Evolutionary conservation across 2,113 vertebrate genomes (phyloP).

Genomic region (Geothlypis trichas): DNA sequence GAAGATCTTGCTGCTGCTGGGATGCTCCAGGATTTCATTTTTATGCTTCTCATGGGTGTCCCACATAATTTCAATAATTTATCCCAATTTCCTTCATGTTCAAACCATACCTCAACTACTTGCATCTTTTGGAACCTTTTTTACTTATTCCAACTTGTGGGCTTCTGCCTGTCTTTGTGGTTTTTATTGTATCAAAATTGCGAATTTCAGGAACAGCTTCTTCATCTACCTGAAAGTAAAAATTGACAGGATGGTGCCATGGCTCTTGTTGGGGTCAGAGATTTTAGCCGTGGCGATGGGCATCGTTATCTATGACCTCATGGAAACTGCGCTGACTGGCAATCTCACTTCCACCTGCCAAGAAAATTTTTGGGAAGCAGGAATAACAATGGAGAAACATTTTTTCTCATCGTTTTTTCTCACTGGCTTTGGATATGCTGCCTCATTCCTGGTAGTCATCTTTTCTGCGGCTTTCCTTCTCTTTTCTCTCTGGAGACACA

Average conservation of each 20-base stretch:
- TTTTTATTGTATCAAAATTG: conserved; percentile 46
- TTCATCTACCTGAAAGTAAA: conserved; percentile 17
- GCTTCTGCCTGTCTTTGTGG: background rate
- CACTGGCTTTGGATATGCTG: fast-evolving
- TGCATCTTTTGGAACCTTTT: too few relatives aligned
- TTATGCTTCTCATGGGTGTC: background rate
- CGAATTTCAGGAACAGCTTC: background rate
- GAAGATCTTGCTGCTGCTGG: background rate
- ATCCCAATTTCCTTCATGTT: fast-evolving
- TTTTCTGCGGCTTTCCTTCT: too few relatives aligned
- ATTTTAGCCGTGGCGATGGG: too few relatives aligned
- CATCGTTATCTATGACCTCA: too few relatives aligned
- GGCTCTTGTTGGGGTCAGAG: background rate
- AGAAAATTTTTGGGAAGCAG: fast-evolving
- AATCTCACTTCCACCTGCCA: too few relatives aligned
- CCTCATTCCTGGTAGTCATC: background rate
- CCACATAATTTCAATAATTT: fast-evolving
- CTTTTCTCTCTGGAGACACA: too few relatives aligned
- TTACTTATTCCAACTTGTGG: background rate
- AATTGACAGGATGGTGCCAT: background rate
- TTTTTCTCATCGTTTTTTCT: too few relatives aligned
- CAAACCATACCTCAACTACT: too few relatives aligned
- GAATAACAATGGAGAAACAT: too few relatives aligned
- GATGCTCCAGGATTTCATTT: background rate
- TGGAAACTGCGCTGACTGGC: too few relatives aligned